phyloP scores from a whole-genome alignment of 2,797 vertebrate genomes.

The Nannoperca obscura region DNA sequence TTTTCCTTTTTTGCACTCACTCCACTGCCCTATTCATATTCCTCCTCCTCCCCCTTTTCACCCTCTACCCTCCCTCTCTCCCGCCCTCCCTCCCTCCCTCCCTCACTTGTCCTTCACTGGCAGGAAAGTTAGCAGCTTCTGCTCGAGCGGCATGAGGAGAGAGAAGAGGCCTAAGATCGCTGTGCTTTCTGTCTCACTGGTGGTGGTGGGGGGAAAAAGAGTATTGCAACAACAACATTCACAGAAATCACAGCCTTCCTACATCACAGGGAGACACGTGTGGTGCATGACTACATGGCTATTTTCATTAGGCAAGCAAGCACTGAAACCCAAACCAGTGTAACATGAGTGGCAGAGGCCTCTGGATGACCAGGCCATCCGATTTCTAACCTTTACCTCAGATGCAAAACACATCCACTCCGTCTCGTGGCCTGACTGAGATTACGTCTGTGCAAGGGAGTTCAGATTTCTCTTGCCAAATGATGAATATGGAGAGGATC shows the following conservation, averaged over 20 bases:
- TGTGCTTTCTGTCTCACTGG: background rate
- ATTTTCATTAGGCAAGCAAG: constrained; percentile 71
- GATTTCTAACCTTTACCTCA: constrained; percentile 72
- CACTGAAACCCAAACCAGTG: constrained; percentile 79
- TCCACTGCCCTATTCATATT: constrained; percentile 79
- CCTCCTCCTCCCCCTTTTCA: constrained; percentile 34
- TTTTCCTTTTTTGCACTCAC: constrained; percentile 72
- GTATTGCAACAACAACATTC: background rate
- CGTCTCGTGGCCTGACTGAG: constrained; percentile 32
- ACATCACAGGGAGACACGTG: constrained; percentile 32
- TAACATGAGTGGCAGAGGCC: constrained; percentile 74
- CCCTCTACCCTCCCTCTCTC: constrained; percentile 22
- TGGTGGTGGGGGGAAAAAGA: background rate
- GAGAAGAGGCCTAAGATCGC: constrained; percentile 37
- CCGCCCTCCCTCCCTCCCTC: constrained; percentile 36
- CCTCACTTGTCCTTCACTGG: constrained; percentile 76
- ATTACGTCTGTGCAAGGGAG: constrained; percentile 7
- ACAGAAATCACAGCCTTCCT: constrained; percentile 10
- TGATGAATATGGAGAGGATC: constrained; percentile 36
- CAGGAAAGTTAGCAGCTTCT: constrained; percentile 75
- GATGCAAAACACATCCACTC: constrained; percentile 37
- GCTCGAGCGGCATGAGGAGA: constrained; percentile 44
- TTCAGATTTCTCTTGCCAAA: background rate
- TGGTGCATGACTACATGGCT: constrained; percentile 61
- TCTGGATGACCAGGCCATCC: constrained; percentile 56